Percentiles rank a stretch among this genome's conserved stretches.
These are phyloP conservation scores for Hippolais icterina DNA, from an alignment of 2,113 vertebrate species.

Conservation along the genomic window DNA sequence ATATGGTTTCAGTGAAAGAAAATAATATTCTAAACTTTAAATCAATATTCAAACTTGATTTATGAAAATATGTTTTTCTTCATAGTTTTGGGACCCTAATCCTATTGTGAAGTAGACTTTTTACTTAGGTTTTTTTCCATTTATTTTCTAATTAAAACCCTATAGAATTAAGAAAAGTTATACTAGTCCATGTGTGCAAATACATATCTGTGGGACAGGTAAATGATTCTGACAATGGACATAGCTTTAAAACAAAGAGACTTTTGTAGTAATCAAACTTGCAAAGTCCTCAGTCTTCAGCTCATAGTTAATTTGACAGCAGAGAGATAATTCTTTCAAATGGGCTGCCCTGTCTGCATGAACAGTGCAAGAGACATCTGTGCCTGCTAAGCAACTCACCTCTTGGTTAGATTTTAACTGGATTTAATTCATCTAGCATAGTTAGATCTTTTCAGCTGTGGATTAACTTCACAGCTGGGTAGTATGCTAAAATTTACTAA, in stretches of 20 bases:
- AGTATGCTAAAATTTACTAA: neutral
- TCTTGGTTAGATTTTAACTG: neutral
- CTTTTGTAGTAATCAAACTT: neutral
- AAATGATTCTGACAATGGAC: neutral
- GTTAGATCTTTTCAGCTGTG: neutral
- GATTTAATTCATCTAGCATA: neutral
- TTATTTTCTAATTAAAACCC: neutral
- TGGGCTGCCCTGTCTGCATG: neutral
- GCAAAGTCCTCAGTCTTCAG: neutral
- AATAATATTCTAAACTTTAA: neutral
- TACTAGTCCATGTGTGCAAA: neutral
- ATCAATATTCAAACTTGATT: neutral
- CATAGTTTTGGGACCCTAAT: neutral
- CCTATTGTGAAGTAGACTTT: neutral
- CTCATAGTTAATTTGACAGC: neutral
- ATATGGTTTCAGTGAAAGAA: neutral
- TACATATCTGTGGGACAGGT: neutral
- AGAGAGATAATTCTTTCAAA: neutral
- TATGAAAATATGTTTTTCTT: neutral
- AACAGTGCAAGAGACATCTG: neutral
- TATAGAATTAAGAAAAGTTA: neutral
- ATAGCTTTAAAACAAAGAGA: neutral
- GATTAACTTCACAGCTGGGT: neutral
- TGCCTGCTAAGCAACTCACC: neutral
- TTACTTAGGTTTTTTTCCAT: accelerated